Base-by-base conservation (phyloP, 2,113 vertebrate species). In the Trochalopteron elliotii region DNA sequence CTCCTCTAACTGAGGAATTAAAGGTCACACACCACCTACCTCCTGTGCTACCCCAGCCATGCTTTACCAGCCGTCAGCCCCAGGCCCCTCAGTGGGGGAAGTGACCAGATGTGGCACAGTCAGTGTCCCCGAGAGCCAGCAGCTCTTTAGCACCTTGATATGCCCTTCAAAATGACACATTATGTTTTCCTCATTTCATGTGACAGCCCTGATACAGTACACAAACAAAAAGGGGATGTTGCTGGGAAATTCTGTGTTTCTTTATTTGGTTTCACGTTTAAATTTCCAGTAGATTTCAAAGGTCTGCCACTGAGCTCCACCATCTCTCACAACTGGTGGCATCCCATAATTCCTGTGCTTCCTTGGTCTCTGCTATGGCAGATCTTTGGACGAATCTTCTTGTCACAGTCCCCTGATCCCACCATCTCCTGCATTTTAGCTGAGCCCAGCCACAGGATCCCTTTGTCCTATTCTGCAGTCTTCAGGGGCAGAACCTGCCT, bases 1-100 rank as follows among this genome's bases (percentile, higher is more conserved):
- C 94, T 97, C 57, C 77, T 61, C 61, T 90, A 78, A 78, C 87
- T 47, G 52, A 79, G 65, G 70, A 87, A 84, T 82, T 92, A 94
- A 76, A 92, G 84, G 93, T 94, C 77, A 91, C 0, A 2, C 45
- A 53, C 40, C 0, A 5, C 33, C 69, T 87, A 65, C 49, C n/a
- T 92, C 65, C 86, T 68, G 47, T 60, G 50, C 35, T 75, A 40
- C 53, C 22, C 57, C 40, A 71, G 59, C 42, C 56, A 30, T 0
- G 5, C 13, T 45, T 70, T 44, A 33, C 25, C 37, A 80, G 61
- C 14, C 3, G 0, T 31, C 71, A 88, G 59, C 67, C 40, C 31
- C 1, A 2, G 56, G 40, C 16, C 63, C 14, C 21, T 61, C 0
- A 0, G 3, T 37, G 31, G 11, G 40, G 60, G 30, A 70, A 61